Conservation (phyloP, 2,113 vertebrate species). For the Tachysurus vachellii region DNA sequence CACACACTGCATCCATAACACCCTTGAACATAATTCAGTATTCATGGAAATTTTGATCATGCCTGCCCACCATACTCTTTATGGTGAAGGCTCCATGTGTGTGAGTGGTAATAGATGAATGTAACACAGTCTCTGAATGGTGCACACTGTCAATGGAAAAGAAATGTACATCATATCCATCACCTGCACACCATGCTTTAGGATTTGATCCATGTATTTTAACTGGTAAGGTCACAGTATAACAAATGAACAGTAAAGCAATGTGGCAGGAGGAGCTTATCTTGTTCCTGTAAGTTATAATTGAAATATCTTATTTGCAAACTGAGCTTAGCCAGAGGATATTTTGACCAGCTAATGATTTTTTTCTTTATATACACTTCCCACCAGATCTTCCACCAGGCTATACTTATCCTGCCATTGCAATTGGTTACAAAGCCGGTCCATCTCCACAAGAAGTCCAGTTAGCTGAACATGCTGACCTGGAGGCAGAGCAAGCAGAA, state of each 20-base stretch:
- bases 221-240: constrained; percentile 49
- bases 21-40: constrained; percentile 58
- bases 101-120: constrained; percentile 56
- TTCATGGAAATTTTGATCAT: constrained; percentile 56
- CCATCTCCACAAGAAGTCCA: constrained; percentile 74
- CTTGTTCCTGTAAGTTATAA: constrained; percentile 11
- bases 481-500: constrained; percentile 78
- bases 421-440: constrained; percentile 78
- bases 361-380: background rate
- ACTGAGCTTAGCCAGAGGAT: background rate
- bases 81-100: constrained; percentile 49
- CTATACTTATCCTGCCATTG: constrained; percentile 75
- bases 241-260: constrained; percentile 44
- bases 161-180: constrained; percentile 44
- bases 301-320: background rate
- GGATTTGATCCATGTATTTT: constrained; percentile 35
- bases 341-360: constrained; percentile 6
- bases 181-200: constrained; percentile 37
- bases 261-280: constrained; percentile 18
- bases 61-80: constrained; percentile 52
- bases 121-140: constrained; percentile 39
- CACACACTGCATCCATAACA: constrained; percentile 53
- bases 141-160: constrained; percentile 47
- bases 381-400: constrained; percentile 83
- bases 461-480: constrained; percentile 79